These are phyloP conservation scores for Triplophysa bombifrons DNA, from an alignment of 2,797 vertebrate genomes.

Conservation along the genomic window DNA sequence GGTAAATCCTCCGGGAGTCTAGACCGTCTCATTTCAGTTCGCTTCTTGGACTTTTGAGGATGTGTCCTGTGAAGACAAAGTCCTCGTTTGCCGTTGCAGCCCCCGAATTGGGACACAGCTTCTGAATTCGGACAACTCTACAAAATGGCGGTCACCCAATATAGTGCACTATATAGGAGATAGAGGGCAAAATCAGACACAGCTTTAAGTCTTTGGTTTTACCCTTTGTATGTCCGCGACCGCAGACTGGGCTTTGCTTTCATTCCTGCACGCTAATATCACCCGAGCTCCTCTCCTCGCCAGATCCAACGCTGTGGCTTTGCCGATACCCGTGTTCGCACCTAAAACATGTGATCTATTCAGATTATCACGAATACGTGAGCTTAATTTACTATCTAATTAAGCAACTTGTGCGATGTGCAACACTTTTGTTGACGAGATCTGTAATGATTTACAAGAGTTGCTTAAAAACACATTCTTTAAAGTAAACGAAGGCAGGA, in stretches of 20 bases:
- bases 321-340: conserved; percentile 84
- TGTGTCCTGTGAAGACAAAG: too few species aligned
- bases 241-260: conserved; percentile 71
- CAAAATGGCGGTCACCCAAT: too few species aligned
- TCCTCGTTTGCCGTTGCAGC: too few species aligned
- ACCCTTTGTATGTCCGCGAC: conserved; percentile 76
- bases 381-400: neutral
- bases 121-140: too few species aligned
- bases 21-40: too few species aligned
- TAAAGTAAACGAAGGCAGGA: neutral
- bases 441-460: neutral
- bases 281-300: conserved; percentile 80
- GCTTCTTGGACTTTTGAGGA: too few species aligned
- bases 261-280: conserved; percentile 78
- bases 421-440: neutral
- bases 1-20: too few species aligned
- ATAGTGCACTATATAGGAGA: too few species aligned
- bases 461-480: neutral
- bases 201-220: neutral
- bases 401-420: neutral
- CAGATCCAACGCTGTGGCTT: conserved; percentile 80
- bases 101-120: too few species aligned
- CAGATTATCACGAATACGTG: neutral
- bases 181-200: too few species aligned
- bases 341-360: conserved; percentile 65